phyloP scores from a whole-genome alignment of 2,888 invertebrate genomes.

The Chrysolina haemoptera region DNA sequence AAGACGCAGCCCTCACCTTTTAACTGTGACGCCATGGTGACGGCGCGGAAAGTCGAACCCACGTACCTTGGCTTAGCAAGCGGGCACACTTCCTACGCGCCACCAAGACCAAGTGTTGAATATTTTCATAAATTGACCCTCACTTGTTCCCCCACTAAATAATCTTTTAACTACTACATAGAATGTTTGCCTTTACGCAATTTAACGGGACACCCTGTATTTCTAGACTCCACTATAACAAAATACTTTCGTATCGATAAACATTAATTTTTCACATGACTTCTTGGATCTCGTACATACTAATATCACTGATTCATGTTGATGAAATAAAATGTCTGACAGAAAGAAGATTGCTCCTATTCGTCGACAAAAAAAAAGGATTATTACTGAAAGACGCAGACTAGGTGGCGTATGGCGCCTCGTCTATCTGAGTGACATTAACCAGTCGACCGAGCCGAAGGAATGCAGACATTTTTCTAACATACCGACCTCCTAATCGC shows the following conservation, averaged over 20 bases:
- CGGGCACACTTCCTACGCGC: too few species aligned
- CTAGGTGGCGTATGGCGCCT: constrained; percentile 55
- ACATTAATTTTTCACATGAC: not conserved
- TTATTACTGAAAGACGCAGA: constrained; percentile 13
- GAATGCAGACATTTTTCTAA: constrained; percentile 47
- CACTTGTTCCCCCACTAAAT: too few species aligned
- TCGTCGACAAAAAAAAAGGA: constrained; percentile 1
- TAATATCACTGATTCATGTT: constrained; percentile 6
- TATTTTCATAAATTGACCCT: too few species aligned
- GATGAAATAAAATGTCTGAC: constrained; percentile 24
- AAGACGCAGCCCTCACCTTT: too few species aligned
- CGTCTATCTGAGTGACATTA: constrained; percentile 60
- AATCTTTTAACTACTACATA: too few species aligned
- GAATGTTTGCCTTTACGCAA: too few species aligned
- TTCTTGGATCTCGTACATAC: constrained; percentile 3
- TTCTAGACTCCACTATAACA: too few species aligned
- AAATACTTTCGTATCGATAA: not conserved
- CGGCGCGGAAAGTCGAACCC: too few species aligned
- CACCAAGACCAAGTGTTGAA: too few species aligned
- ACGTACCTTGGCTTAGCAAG: too few species aligned
- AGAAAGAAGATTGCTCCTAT: not conserved
- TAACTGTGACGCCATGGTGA: too few species aligned
- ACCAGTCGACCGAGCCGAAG: constrained; percentile 46
- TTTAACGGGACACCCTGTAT: too few species aligned
- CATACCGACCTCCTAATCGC: constrained; percentile 26